A percentile compares a stretch with the other conserved stretches of the same genome.
phyloP scores from a whole-genome alignment of 2,113 vertebrate species.

The Cryptomyrus ogoouensis region DNA sequence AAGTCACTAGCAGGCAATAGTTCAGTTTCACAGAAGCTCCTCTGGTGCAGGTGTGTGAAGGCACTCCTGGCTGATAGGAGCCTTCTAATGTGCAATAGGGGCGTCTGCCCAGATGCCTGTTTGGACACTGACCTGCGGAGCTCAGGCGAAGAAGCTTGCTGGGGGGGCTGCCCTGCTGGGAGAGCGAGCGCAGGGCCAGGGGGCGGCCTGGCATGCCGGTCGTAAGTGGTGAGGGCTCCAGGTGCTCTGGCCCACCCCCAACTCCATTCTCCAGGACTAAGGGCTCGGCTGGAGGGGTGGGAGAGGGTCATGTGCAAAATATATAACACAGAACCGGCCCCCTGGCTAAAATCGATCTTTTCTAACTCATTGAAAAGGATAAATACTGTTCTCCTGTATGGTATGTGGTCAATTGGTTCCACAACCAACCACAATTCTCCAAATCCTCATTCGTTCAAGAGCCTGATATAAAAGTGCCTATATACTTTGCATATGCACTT shows the following conservation, averaged over 20 bases:
- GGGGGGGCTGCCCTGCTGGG: slow-evolving; percentile 60
- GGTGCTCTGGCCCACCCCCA: slow-evolving; percentile 62
- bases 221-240: slow-evolving; percentile 74
- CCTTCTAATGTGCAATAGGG: not conserved
- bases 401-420: not conserved
- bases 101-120: rapidly evolving
- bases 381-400: not conserved
- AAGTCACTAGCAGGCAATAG: not conserved
- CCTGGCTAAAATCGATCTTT: not conserved
- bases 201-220: slow-evolving; percentile 62
- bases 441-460: not conserved
- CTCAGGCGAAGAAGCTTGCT: slow-evolving; percentile 66
- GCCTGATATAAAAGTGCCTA: not conserved
- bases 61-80: not conserved
- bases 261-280: slow-evolving; percentile 69
- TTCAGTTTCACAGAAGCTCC: not conserved
- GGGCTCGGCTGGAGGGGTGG: slow-evolving; percentile 65
- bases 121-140: slow-evolving; percentile 66
- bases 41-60: not conserved
- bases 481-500: not conserved
- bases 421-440: not conserved
- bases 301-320: not conserved
- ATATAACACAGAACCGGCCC: not conserved
- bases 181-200: slow-evolving; percentile 64
- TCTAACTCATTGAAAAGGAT: not conserved